Conservation (phyloP, 2,888 invertebrate species). For the Junonia oenone region DNA sequence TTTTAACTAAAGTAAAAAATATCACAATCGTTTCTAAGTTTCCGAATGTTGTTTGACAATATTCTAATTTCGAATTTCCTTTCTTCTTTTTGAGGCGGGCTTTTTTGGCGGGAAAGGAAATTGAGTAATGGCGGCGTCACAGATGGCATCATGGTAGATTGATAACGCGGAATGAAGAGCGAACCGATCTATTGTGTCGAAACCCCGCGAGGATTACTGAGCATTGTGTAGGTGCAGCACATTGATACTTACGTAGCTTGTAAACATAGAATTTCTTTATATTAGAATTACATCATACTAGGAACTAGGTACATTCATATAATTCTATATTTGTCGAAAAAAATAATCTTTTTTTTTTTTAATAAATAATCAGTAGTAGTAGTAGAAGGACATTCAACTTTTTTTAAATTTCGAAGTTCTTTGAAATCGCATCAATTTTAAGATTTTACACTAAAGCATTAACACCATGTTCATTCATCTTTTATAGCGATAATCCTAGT, state of each 20-base stretch:
- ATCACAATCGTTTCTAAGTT: not conserved
- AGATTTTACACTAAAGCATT: too few relatives aligned
- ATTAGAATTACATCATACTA: too few relatives aligned
- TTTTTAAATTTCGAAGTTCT: too few relatives aligned
- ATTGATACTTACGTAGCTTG: not conserved
- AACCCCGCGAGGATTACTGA: conserved; percentile 37
- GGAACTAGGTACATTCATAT: too few relatives aligned
- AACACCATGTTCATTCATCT: too few relatives aligned
- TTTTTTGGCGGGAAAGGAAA: conserved; percentile 64
- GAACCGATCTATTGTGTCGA: conserved; percentile 58
- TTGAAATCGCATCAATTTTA: too few relatives aligned
- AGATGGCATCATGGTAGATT: conserved; percentile 78
- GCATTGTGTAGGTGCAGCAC: conserved; percentile 25
- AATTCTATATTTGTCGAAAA: too few relatives aligned
- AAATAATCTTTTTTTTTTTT: too few relatives aligned
- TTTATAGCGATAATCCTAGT: conserved; percentile 7
- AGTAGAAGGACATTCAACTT: too few relatives aligned
- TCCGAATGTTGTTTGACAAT: conserved; percentile 28
- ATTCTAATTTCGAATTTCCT: conserved; percentile 34
- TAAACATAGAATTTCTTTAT: not conserved
- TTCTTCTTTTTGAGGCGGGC: conserved; percentile 56
- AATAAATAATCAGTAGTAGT: too few relatives aligned
- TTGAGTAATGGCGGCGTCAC: conserved; percentile 76
- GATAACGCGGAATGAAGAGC: conserved; percentile 69
- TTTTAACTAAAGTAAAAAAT: not conserved